Base-by-base conservation (phyloP, 2,888 invertebrate species). In the Baccha elongata region DNA sequence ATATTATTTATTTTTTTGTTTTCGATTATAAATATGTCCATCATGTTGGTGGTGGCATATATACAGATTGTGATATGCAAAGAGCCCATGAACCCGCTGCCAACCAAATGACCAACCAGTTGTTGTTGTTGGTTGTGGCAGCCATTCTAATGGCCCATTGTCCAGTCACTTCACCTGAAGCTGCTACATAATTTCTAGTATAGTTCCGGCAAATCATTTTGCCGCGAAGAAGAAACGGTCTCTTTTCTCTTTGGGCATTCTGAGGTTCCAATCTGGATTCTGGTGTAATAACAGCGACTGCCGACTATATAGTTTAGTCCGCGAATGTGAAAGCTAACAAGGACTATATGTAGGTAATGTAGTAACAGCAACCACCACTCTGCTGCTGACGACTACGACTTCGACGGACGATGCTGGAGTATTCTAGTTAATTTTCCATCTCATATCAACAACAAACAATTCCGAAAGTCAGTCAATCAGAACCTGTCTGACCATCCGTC, bases 401-500 rank as follows among this genome's bases (percentile, higher is more conserved):
- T 0, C 6, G 23, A 10, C 35, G 21, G 15, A 8, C 10, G 40
- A 15, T 74, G 68, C 64, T 52, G 40, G 58, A 40, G 79, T 40
- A 74, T 79, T 78, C 78, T 84, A 74, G 85, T 85, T 85, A 85
- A 85, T 85, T 85, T 85, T 76, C 79, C 80, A 79, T 85, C 79
- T 85, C 85, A 84, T 84, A 79, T 84, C 85, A 85, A 84, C 83
- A 85, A 78, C 85, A 85, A 85, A 85, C 85, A 76, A 84, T 84
- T 85, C 85, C 84, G 85, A 85, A 85, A 85, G 85, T 85, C 85
- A 85, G 85, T 85, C 85, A 85, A 85, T 85, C 85, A 85, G 84
- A 74, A 85, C 84, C 85, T 78, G 84, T 84, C 85, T 74, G 81
- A 71, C 76, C 81, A 84, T 84, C 84, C 84, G 84, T 84, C 85